Evolutionary conservation across 2,888 invertebrate genomes (phyloP), one percentile per base, ranked within the genome.

Genomic region (Stenotaenia linearis): DNA sequence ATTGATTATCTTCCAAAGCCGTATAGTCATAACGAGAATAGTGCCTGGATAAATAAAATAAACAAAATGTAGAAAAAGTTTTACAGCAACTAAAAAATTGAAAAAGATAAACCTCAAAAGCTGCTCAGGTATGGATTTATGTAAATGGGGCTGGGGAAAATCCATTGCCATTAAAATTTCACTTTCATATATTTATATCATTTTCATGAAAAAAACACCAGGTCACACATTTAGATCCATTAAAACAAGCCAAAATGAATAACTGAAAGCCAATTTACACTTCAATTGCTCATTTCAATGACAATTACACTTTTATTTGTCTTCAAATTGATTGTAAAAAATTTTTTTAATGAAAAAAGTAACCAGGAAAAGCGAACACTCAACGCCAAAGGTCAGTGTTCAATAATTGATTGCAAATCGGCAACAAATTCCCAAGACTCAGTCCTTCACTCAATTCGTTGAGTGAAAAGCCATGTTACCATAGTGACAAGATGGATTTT

Each of bases 11-110:
- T 83, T 89, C 91, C 84, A 92, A 86, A 69, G 91, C 91, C 81
- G 91, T 91, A 86, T 92, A 92, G 84, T 91, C 91, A 85, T 90
- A 90, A 82, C 89, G 88, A 81, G 86, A 88, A 84, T 86, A 87
- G 85, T 86, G 88, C 85, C 87, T 89, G 77, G 35, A 50, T n/a
- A n/a, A 76, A 32, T 15, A 32, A 76, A 76, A 28, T 28, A 30
- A 40, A 28, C 1, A 69, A 69, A 28, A n/a, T n/a, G n/a, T 23
- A 28, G 15, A 25, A 4, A 69, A 28, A 69, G n/a, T n/a, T n/a
- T n/a, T n/a, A n/a, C n/a, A n/a, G n/a, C n/a, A n/a, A n/a, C n/a
- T 6, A 56, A 56, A 56, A 1, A 56, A 23, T n/a, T 56, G 10
- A 56, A 56, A 10, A 56, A 56, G 18, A 3, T 9, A 23, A 56